Evolutionary conservation across 2,113 vertebrate species (phyloP).

Genomic region (Calidris pygmaea): DNA sequence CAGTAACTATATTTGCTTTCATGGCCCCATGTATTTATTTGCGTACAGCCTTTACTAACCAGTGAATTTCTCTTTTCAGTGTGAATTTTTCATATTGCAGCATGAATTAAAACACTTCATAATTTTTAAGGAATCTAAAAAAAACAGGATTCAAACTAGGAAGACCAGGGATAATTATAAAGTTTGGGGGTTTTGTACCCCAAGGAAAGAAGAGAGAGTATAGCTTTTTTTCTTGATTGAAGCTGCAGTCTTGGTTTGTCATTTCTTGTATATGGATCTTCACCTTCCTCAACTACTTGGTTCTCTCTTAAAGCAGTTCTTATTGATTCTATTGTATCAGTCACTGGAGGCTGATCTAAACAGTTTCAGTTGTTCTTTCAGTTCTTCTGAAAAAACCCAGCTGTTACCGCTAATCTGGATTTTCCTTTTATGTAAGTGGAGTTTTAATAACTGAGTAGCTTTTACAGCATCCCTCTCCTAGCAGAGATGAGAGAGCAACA

Average conservation of each 20-base stretch:
- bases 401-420: not conserved
- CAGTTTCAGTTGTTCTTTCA: not conserved
- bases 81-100: not conserved
- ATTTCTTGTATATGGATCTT: not conserved
- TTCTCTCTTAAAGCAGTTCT: not conserved
- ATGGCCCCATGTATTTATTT: not conserved
- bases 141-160: not conserved
- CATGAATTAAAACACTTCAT: not conserved
- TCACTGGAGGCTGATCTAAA: not conserved
- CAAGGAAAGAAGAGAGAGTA: not conserved
- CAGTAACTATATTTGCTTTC: not conserved
- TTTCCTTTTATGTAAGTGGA: not conserved
- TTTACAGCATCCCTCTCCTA: not conserved
- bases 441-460: not conserved
- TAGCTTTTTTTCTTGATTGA: not conserved
- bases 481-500: not conserved
- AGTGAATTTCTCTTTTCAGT: not conserved
- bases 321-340: not conserved
- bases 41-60: not conserved
- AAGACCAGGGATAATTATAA: not conserved
- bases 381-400: not conserved
- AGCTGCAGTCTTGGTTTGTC: not conserved
- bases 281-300: not conserved
- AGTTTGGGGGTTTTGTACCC: not conserved
- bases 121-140: not conserved